These are phyloP conservation scores for Coptodon rendalli DNA, from an alignment of 2,113 vertebrate genomes.

Conservation along the genomic window DNA sequence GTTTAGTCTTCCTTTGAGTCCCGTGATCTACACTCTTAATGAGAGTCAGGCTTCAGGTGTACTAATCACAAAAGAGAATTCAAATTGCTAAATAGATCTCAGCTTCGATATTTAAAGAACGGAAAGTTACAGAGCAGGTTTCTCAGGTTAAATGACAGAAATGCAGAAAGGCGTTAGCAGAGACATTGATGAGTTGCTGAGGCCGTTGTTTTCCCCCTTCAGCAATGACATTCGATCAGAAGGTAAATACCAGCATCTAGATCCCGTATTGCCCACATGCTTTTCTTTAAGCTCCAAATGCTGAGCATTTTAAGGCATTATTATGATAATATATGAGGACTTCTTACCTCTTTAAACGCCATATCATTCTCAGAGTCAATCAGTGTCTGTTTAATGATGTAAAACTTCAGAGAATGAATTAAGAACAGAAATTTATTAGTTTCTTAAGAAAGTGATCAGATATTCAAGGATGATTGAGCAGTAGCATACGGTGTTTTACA, in stretches of 20 bases:
- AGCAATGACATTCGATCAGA: conserved; percentile 79
- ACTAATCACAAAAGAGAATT: conserved; percentile 97
- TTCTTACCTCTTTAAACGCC: conserved; percentile 99
- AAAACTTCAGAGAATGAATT: conserved; percentile 90
- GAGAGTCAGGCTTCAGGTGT: conserved; percentile 94
- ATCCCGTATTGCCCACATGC: conserved; percentile 77
- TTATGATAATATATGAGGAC: conserved; percentile 79
- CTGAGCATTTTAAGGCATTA: conserved; percentile 82
- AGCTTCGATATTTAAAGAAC: conserved; percentile 87
- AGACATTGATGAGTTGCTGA: conserved; percentile 85
- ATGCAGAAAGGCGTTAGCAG: conserved; percentile 74
- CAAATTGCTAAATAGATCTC: conserved; percentile 88
- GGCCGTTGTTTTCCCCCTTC: conserved; percentile 76
- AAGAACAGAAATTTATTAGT: conserved; percentile 94
- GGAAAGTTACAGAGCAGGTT: conserved; percentile 91
- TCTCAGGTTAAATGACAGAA: conserved; percentile 84
- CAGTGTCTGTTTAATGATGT: conserved; percentile 96
- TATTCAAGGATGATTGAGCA: conserved; percentile 88
- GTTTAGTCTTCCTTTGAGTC: conserved; percentile 99
- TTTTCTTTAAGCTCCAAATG: conserved; percentile 81
- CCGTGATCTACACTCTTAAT: conserved; percentile 93
- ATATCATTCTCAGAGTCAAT: conserved; percentile 95
- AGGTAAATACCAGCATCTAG: conserved; percentile 84
- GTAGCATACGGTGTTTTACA: conserved; percentile 91
- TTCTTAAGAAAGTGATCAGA: conserved; percentile 83